Evolutionary conservation across 2,797 vertebrate species (phyloP).

Genomic region (Sternotherus odoratus): DNA sequence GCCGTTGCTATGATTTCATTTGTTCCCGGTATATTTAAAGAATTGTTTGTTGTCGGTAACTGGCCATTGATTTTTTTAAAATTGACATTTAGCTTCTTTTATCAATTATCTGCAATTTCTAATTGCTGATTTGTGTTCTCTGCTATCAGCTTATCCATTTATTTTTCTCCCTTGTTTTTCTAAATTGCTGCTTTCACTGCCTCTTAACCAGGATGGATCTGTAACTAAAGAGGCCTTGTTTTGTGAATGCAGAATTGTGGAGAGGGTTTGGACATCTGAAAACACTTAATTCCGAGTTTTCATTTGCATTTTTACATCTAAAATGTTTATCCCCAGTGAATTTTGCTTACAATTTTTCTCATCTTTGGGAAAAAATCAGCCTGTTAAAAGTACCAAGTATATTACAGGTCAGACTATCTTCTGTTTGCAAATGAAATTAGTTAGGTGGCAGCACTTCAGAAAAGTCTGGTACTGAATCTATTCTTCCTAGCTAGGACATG

Average conservation of each 20-base stretch:
- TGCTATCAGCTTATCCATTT: neutral
- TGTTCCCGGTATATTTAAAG: neutral
- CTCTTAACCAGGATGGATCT: neutral
- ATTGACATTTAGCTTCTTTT: neutral
- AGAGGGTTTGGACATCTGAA: neutral
- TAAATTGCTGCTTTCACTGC: neutral
- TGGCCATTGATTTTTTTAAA: neutral
- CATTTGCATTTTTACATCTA: neutral
- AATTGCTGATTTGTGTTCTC: no score
- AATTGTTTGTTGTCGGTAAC: neutral
- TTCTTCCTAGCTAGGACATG: neutral
- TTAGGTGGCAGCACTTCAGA: neutral
- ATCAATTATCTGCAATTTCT: neutral
- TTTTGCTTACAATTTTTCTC: neutral
- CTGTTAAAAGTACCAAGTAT: neutral
- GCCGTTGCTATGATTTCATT: rapidly evolving
- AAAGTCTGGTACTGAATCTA: neutral
- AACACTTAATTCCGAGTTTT: neutral
- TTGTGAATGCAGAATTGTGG: neutral
- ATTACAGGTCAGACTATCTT: neutral
- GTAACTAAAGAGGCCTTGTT: neutral
- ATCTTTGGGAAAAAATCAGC: neutral
- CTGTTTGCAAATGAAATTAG: neutral
- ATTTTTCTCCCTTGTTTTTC: rapidly evolving
- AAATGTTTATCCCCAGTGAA: neutral